Base-by-base conservation (phyloP, 1,140 invertebrate genomes). In the Leptestheria dahalacensis region DNA sequence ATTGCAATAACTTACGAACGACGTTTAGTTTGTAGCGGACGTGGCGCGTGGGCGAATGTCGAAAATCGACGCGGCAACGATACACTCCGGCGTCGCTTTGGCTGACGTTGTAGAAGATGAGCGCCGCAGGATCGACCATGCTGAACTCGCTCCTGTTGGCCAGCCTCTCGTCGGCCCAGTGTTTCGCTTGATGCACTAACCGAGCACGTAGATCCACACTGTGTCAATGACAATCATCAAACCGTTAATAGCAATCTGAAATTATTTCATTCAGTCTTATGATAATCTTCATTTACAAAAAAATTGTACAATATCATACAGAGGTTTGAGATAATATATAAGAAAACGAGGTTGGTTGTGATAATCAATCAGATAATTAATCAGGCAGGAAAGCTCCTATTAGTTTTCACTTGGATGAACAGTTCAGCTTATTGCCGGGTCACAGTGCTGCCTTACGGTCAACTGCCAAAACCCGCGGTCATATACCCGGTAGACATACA, bases 51-150 rank as follows among this genome's bases (percentile, higher is more conserved):
- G 58, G 58, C 28, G 58, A 50, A 12, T 52, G 58, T 18, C 58
- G 58, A 25, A 60, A 60, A 28, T 60, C 58, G 25, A 60, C 58
- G 9, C 58, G 58, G 28, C 58, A 60, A 29, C 49, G 47, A 49
- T 60, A 60, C 21, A 88, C 78, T 12, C 88, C 89, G 68, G 88
- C 86, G 69, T 92, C 90, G 62, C 83, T 80, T 61, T 74, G 74
- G 64, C 85, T 82, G n/a, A 91, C 85, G 28, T 84, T 82, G 65
- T 85, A 82, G 47, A 93, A 75, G 46, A 82, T 82, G 12, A 92
- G 75, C 12, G 83, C 78, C 1, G 88, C 86, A 2, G 88, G 71
- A 2, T 26, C 26, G 20, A 77, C 71, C 18, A 68, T 65, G 25
- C 77, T 77, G 68, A 89, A 88, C 70, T 84, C 85, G 1, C 81